Evolutionary conservation across 2,888 invertebrate genomes (phyloP).

Genomic region (Tipula vernalis): DNA sequence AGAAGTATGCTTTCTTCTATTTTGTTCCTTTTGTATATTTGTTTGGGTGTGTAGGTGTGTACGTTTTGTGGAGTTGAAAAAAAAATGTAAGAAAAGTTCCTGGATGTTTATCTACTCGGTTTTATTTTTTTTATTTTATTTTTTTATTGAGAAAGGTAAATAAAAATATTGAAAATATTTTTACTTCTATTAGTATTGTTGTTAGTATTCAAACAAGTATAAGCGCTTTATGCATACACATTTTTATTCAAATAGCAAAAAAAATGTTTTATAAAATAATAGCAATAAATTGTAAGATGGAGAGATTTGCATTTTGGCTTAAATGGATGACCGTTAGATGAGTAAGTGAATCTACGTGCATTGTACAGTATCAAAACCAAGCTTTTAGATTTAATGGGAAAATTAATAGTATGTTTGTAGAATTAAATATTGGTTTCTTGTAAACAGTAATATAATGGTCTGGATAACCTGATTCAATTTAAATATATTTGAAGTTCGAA

Average conservation of each 20-base stretch:
- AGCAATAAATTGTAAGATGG: background rate
- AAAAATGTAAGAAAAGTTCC: background rate
- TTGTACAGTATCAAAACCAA: too few relatives aligned
- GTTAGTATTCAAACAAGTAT: background rate
- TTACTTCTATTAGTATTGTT: background rate
- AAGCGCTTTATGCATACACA: background rate
- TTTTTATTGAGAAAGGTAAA: background rate
- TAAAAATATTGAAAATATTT: background rate
- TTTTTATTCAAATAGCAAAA: background rate
- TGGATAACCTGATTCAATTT: too few relatives aligned
- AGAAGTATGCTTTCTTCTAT: background rate
- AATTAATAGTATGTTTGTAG: too few relatives aligned
- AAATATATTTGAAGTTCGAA: too few relatives aligned
- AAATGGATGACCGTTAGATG: background rate
- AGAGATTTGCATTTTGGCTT: background rate
- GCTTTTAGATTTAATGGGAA: too few relatives aligned
- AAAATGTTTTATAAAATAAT: background rate
- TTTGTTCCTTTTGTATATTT: background rate
- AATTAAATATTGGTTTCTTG: too few relatives aligned
- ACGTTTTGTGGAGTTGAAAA: background rate
- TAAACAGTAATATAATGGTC: too few relatives aligned
- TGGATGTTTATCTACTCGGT: background rate
- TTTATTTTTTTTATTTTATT: background rate
- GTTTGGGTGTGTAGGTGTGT: background rate
- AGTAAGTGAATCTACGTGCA: too few relatives aligned